phyloP scores from a whole-genome alignment of 1,140 invertebrate genomes.

The Papilio polytes region DNA sequence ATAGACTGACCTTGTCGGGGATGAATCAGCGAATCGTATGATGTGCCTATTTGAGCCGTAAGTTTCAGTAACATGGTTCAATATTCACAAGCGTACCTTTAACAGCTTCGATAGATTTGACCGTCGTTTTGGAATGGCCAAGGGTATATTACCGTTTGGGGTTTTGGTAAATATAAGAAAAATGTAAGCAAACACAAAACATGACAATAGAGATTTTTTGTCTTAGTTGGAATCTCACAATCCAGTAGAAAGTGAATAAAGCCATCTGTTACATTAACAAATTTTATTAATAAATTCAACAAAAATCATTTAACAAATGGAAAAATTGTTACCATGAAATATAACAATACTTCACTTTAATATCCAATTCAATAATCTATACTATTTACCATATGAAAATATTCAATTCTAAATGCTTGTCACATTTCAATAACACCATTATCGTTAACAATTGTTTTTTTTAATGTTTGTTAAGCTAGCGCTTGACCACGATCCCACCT shows the following conservation, averaged over 20 bases:
- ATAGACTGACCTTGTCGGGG: not conserved
- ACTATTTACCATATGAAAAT: too few species aligned
- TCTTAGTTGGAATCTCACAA: too few species aligned
- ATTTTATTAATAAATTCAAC: not conserved
- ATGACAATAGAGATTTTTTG: too few species aligned
- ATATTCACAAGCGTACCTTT: slow-evolving; percentile 1
- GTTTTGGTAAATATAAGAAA: too few species aligned
- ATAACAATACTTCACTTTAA: not conserved
- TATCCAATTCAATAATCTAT: not conserved
- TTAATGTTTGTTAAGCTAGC: too few species aligned
- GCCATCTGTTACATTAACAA: not conserved
- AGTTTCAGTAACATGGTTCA: not conserved
- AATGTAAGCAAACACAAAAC: too few species aligned
- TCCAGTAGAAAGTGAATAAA: too few species aligned
- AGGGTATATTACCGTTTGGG: too few species aligned
- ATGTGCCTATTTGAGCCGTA: not conserved
- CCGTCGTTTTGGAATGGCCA: too few species aligned
- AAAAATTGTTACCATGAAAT: not conserved
- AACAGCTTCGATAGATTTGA: not conserved
- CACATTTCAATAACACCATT: not conserved
- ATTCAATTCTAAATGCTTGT: too few species aligned
- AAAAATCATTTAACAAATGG: not conserved
- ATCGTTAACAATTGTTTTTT: too few species aligned
- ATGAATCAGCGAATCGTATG: not conserved
- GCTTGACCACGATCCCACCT: too few species aligned